phyloP scores from a whole-genome alignment of 1,140 invertebrate species.

The Monochamus saltuarius region DNA sequence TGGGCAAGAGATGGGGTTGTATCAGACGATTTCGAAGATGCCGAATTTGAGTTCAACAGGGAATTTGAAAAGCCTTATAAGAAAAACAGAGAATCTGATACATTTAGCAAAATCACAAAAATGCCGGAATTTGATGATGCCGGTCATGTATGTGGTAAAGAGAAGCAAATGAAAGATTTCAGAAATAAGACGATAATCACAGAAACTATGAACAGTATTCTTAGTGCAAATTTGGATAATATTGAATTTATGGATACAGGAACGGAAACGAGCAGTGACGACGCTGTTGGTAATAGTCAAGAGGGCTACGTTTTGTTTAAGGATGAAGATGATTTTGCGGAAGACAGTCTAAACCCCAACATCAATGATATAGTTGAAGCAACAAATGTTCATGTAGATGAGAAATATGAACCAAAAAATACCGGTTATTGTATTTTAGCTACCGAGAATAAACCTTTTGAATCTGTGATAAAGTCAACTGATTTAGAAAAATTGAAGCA shows the following conservation, averaged over 20 bases:
- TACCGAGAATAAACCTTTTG: slow-evolving; percentile 33
- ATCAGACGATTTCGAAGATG: slow-evolving; percentile 70
- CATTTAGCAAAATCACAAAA: slow-evolving; percentile 43
- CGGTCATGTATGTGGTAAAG: slow-evolving; percentile 53
- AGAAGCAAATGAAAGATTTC: slow-evolving; percentile 21
- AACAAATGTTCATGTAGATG: slow-evolving; percentile 31
- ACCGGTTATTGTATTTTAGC: slow-evolving; percentile 42
- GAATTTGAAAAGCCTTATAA: slow-evolving; percentile 53
- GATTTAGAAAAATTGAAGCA: slow-evolving; percentile 38
- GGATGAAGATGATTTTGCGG: slow-evolving; percentile 60
- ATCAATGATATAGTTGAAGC: slow-evolving; percentile 39
- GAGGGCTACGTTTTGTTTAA: slow-evolving; percentile 71
- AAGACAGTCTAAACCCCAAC: slow-evolving; percentile 57
- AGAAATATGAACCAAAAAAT: slow-evolving; percentile 31
- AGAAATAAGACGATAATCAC: slow-evolving; percentile 29
- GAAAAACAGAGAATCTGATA: slow-evolving; percentile 52
- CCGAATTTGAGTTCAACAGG: slow-evolving; percentile 61
- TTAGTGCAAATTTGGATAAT: slow-evolving; percentile 52
- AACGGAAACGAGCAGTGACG: slow-evolving; percentile 63
- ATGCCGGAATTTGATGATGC: slow-evolving; percentile 36
- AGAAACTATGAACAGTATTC: slow-evolving; percentile 47
- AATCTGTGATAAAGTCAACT: slow-evolving; percentile 33
- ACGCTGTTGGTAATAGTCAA: slow-evolving; percentile 58
- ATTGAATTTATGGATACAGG: slow-evolving; percentile 79
- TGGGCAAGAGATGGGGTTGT: slow-evolving; percentile 78